Evolutionary conservation across 2,113 vertebrate genomes (phyloP), one percentile per base, ranked within the genome.

Genomic region (Alouatta palliata): DNA sequence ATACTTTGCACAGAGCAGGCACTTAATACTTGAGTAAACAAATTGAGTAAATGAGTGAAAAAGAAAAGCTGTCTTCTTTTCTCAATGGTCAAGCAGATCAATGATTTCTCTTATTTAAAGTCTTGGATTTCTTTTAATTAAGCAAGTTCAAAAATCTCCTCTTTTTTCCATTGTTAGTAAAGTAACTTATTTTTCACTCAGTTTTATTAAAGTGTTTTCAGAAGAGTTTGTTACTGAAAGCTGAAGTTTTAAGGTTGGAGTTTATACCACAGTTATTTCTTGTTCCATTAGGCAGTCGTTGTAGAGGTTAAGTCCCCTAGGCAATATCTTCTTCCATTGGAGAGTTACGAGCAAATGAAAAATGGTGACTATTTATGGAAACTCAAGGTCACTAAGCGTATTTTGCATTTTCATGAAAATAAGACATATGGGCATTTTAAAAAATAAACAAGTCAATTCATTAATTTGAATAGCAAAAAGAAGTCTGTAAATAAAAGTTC

Each of bases 361-460:
- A 84, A 80, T 16, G 64, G 43, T 47, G 66, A 80, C 40, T 84
- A 70, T 85, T 91, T 80, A 61, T 70, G 40, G 47, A 66, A 66
- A 95, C 20, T 75, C 54, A 81, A 82, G 17, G 4, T 91, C 20
- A 84, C 5, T 76, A 54, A 68, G 4, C 61, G 73, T 35, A 1
- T 6, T 87, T 93, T 70, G 64, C 21, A 45, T 54, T 94, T 6
- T 49, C 81, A 81, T 82, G n/a, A 93, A 95, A 88, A 70, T 84
- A 37, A 66, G 58, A 90, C 27, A 77, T 77, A 3, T 94, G n/a
- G 84, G 68, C 25, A 68, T 54, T 90, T 54, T 9, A 40, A 95
- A 64, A 94, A 45, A 83, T 91, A 30, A 91, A 66, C 4, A 77
- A 0, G 52, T 96, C 10, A 52, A 5, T 71, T 4, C 4, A 64